These are phyloP conservation scores for Exephanes ischioxanthus DNA, from an alignment of 2,888 invertebrate species.

Conservation along the genomic window DNA sequence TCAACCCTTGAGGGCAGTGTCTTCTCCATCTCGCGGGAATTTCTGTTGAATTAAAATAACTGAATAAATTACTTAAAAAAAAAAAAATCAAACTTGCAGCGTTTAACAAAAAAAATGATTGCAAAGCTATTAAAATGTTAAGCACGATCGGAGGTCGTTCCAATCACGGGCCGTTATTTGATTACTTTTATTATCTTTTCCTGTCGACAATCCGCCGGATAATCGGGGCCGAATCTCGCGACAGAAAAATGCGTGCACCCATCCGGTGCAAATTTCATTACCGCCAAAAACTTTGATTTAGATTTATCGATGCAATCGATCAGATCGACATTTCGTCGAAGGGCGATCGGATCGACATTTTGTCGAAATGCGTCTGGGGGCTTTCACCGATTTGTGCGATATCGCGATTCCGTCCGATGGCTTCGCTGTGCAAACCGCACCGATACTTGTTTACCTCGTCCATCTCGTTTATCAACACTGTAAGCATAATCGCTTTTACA, in stretches of 20 bases:
- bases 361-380: neutral
- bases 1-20: slow-evolving; percentile 80
- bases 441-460: neutral
- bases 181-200: neutral
- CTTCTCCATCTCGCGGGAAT: slow-evolving; percentile 83
- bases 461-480: neutral
- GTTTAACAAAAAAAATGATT: neutral
- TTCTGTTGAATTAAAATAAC: slow-evolving; percentile 74
- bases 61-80: neutral
- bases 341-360: neutral
- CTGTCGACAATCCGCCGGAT: neutral
- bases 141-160: no score
- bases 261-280: neutral
- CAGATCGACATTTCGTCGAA: neutral
- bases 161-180: no score
- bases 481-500: neutral
- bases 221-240: neutral
- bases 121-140: neutral
- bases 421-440: neutral
- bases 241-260: neutral
- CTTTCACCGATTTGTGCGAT: neutral
- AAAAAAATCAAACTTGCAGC: neutral
- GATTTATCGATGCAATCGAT: neutral
- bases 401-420: neutral
- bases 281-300: neutral